A percentile compares a stretch with the other conserved stretches of the same genome.
Evolutionary conservation across 2,797 vertebrate species (phyloP).

Genomic region (Bradypus variegatus): DNA sequence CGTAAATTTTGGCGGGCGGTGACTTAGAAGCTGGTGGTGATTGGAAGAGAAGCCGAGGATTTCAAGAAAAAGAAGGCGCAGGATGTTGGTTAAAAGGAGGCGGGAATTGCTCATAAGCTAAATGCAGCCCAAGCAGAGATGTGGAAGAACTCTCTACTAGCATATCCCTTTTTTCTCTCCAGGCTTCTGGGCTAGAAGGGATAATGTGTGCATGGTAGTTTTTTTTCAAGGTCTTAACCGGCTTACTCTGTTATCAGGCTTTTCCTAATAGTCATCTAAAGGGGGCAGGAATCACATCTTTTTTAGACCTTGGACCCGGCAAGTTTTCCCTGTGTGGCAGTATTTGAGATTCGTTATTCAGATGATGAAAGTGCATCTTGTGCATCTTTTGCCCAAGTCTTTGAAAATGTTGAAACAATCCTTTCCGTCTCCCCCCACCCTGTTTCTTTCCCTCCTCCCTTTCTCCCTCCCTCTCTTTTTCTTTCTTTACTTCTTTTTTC

Average conservation of each 20-base stretch:
- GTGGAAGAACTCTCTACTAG: not conserved
- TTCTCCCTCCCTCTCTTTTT: too few species aligned
- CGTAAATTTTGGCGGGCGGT: accelerated
- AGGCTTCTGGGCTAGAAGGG: not conserved
- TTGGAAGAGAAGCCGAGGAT: accelerated
- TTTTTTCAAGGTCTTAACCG: not conserved
- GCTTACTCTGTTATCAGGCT: not conserved
- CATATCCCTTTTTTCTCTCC: not conserved
- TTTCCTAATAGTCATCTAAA: not conserved
- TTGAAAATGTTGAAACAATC: not conserved
- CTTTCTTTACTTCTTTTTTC: too few species aligned
- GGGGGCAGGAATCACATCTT: not conserved
- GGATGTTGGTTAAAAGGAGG: not conserved
- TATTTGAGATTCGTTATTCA: not conserved
- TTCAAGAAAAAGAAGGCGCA: not conserved
- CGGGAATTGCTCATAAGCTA: not conserved
- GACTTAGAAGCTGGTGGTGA: accelerated
- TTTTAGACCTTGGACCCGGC: not conserved
- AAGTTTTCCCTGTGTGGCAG: not conserved
- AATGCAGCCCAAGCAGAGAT: not conserved
- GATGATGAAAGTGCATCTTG: not conserved
- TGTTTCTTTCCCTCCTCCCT: too few species aligned
- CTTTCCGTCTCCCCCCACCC: too few species aligned
- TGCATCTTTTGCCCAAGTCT: not conserved
- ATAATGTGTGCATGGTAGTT: not conserved